Evolutionary conservation across 1,140 invertebrate genomes (phyloP), one percentile per base, ranked within the genome.

Genomic region (Sesamia nonagrioides): DNA sequence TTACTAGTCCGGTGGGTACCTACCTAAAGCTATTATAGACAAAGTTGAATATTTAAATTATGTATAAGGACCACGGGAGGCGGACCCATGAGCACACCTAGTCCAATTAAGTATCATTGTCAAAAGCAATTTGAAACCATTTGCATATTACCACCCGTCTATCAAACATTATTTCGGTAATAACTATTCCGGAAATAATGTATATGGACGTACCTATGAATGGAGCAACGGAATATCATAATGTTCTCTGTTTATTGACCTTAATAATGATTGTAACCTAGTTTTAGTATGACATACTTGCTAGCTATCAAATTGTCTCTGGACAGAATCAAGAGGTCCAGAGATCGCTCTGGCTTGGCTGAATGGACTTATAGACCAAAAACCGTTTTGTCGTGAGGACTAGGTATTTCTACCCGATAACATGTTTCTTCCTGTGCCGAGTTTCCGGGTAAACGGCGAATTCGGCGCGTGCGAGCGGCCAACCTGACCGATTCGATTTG

Each of bases 401-500:
- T 73, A 42, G 35, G 75, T 50, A 76, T 79, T 76, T 81, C 76
- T 79, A 79, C 56, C 66, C 76, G 52, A 71, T 81, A 82, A 50
- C 75, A 69, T 82, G 81, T 85, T 84, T 87, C 82, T 86, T 84
- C 77, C 81, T 85, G 79, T 82, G 75, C 60, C 77, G 81, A 82
- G 84, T 86, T 88, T 86, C 79, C 86, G 84, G 87, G 89, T 85
- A 91, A 90, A 89, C 88, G 87, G 86, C 88, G 87, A 91, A 91
- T 91, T 91, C 88, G 88, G 88, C 87, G 88, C 88, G 89, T 86
- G 86, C 86, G 84, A 79, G 75, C 88, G 87, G 81, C 81, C 84
- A 83, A 83, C 86, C 88, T 88, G 84, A 85, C 81, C 88, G 88
- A 94, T 93, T 92, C 91, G 92, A 93, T 93, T 94, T 93, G 89